Conservation (phyloP, 35 echinoderm and acorn worm genomes). For the Ptychodera flava region DNA sequence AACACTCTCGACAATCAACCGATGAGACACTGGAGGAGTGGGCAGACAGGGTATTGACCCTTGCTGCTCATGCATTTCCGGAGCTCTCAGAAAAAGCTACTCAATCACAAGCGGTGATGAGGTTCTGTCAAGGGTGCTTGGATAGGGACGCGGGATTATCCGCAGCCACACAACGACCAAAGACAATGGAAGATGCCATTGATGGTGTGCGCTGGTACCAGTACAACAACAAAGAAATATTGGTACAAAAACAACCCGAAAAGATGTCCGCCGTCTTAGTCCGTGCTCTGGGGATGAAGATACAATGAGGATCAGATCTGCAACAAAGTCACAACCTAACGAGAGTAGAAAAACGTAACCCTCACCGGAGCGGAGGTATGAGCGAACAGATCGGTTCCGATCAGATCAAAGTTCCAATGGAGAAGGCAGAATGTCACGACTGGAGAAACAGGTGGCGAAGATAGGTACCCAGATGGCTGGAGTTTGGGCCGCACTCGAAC, state of each 20-base stretch:
- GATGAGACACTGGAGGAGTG: neutral
- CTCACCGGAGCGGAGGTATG: neutral
- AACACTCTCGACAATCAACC: neutral
- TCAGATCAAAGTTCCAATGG: neutral
- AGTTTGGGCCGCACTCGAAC: neutral
- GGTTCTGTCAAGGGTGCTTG: slow-evolving; percentile 1
- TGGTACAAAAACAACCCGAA: too few relatives aligned
- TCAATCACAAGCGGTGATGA: neutral
- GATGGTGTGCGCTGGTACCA: neutral
- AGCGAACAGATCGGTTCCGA: neutral
- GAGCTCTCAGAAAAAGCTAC: neutral
- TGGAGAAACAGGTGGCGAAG: neutral
- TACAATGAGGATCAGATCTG: too few relatives aligned
- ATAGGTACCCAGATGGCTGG: neutral
- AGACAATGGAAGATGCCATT: neutral
- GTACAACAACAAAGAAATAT: neutral
- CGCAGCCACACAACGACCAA: neutral
- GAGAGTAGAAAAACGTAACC: neutral
- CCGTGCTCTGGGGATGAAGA: neutral
- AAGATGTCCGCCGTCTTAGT: neutral
- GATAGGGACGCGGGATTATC: neutral
- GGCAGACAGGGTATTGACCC: slow-evolving; percentile 12
- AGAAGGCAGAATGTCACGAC: neutral
- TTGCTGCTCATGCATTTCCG: neutral
- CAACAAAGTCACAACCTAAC: neutral